Evolutionary conservation across 2,113 vertebrate genomes (phyloP).

Genomic region (Oenanthe melanoleuca): DNA sequence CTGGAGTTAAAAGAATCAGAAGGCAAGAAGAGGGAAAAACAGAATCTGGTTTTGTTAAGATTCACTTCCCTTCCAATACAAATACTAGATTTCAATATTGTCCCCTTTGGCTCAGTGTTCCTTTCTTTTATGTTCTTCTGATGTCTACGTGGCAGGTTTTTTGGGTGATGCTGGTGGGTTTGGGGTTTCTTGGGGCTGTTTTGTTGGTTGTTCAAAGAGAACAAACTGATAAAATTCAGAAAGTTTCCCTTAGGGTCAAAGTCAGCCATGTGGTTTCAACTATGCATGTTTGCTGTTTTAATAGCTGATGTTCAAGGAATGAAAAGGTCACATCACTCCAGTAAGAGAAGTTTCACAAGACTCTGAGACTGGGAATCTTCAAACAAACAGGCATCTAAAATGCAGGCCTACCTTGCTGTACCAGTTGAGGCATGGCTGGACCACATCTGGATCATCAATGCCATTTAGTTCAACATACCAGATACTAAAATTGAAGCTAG

Average conservation of each 20-base stretch:
- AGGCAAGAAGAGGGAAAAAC: not conserved
- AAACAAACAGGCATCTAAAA: conserved; percentile 50
- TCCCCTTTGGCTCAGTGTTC: not conserved
- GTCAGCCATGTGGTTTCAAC: not conserved
- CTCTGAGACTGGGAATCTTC: not conserved
- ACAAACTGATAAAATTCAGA: not conserved
- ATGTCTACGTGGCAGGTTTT: not conserved
- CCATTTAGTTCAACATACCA: conserved; percentile 99
- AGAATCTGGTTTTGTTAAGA: not conserved
- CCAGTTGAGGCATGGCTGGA: conserved; percentile 99
- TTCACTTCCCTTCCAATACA: not conserved
- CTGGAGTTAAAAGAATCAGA: not conserved
- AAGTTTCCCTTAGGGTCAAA: not conserved
- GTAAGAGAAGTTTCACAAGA: not conserved
- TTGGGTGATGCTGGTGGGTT: not conserved
- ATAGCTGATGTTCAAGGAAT: not conserved
- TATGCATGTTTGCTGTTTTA: not conserved
- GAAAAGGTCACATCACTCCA: conserved; percentile 10
- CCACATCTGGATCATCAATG: conserved; percentile 96
- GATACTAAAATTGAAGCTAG: conserved; percentile 99
- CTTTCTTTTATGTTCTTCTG: not conserved
- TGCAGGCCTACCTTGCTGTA: conserved; percentile 94
- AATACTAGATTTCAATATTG: not conserved
- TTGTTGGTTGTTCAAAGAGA: not conserved
- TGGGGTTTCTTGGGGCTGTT: not conserved